Evolutionary conservation across 2,113 vertebrate genomes (phyloP), one percentile per base, ranked within the genome.

Genomic region (Cyanoramphus novaezelandiae): DNA sequence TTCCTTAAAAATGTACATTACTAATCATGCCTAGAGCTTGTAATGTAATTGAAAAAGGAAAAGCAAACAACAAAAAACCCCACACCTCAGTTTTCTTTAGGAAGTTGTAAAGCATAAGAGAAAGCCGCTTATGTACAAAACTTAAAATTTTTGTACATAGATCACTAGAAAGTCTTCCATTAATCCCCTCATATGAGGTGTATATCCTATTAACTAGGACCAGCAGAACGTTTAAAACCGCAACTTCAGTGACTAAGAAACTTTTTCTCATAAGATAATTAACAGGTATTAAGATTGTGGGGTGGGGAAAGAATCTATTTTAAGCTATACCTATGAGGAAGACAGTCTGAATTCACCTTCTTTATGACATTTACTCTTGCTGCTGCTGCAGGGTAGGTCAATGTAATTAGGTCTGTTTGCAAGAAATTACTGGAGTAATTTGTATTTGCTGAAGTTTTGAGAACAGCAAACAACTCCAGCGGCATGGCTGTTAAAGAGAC

Each of bases 1-100:
- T 96, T 97, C 96, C 91, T 92, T 78, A 93, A 95, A 86, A 85
- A 72, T 24, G 59, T 29, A 85, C 78, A 57, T n/a, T 93, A 71
- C 63, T 55, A 70, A 95, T 60, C 76, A 84, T 37, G 59, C 63
- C 39, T 77, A 41, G 75, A 81, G 83, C 67, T 88, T 75, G 74
- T 35, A 84, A 70, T 31, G 77, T 50, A 74, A 72, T 55, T 90
- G 53, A 74, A 81, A 68, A 50, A 75, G 52, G 27, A 44, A 63
- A 57, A 69, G 11, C 41, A 78, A 29, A 11, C 13, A 60, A 39
- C 17, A 2, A 9, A 44, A 14, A 52, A 11, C 1, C 25, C 7
- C 7, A 19, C 10, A 19, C 31, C 44, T 72, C 44, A 29, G 47
- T 29, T 43, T 53, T 79, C 69, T 25, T 43, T 10, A 82, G 81